phyloP scores from a whole-genome alignment of 2,797 vertebrate genomes.

The Lepus townsendii region DNA sequence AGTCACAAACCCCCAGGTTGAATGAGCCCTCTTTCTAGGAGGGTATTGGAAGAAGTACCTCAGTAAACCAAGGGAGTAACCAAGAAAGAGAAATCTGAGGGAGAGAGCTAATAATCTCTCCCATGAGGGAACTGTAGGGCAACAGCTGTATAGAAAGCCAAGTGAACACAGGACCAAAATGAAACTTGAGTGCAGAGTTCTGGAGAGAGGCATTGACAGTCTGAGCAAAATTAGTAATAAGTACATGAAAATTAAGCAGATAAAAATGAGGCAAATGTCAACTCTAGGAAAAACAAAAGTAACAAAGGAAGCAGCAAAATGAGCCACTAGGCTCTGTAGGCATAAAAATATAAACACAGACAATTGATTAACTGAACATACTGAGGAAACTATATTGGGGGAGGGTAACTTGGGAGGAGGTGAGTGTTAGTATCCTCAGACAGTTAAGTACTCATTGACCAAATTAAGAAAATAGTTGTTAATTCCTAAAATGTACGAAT shows the following conservation, averaged over 20 bases:
- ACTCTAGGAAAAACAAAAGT: not conserved
- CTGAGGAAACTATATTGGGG: not conserved
- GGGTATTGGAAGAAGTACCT: not conserved
- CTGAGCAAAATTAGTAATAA: not conserved
- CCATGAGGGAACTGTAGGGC: not conserved
- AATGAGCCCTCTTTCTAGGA: not conserved
- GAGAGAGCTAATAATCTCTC: not conserved
- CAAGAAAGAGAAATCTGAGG: not conserved
- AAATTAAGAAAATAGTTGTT: not conserved
- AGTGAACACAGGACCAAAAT: too few species aligned
- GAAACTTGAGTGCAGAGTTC: not conserved
- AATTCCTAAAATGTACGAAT: constrained; percentile 27
- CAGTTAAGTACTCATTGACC: not conserved
- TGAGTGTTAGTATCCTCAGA: not conserved
- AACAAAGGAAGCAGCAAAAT: not conserved
- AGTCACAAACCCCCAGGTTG: not conserved
- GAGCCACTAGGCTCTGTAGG: not conserved
- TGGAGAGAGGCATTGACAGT: not conserved
- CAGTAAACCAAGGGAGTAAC: not conserved
- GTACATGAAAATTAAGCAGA: not conserved
- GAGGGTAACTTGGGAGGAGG: not conserved
- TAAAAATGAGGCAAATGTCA: not conserved
- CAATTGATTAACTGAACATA: not conserved
- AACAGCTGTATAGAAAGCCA: not conserved
- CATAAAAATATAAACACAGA: not conserved